Base-by-base conservation (phyloP, 2,888 invertebrate species). In the Chironomus tentans region DNA sequence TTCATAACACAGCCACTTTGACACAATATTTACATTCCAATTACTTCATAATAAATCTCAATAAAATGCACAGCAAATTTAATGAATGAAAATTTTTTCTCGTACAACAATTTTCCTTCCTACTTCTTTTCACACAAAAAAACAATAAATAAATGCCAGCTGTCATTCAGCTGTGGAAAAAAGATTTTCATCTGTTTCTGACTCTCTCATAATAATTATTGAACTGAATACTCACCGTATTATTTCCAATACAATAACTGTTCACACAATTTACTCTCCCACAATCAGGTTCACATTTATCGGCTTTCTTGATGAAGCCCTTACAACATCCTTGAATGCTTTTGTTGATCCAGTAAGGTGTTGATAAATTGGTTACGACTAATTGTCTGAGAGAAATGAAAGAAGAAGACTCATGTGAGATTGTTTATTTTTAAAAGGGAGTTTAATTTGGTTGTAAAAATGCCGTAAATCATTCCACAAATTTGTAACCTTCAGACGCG, bases 311-410 rank as follows among this genome's bases (percentile, higher is more conserved):
- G 21, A 65, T 65, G 21, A 65, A 72, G 12, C 72, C 72, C 12
- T 50, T 28, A n/a, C 72, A 72, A 18, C 72, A 72, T 38, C 50
- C 72, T 56, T n/a, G n/a, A 15, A 68, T 46, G 28, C n/a, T 68
- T 10, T 68, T 65, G 18, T 18, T 65, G 5, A 65, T 21, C 65
- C 21, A 65, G 21, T 24, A 24, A 65, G 65, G 65, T 22, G 65
- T 56, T 56, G 56, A 56, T 56, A 56, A 65, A 65, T 65, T 65
- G 12, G 65, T 65, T 24, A 22, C 24, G 21, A 24, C 65, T 65
- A 65, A 65, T 65, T 65, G 22, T 65, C 65, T 65, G 65, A n/a
- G 18, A 38, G 2, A 10, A 38, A 10, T 38, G 38, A 38, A 38
- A 7, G 38, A 38, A 2, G 10, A 10, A 38, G 28, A 38, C 10